Evolutionary conservation across 2,888 invertebrate species (phyloP).

Genomic region (Cephus runcator): DNA sequence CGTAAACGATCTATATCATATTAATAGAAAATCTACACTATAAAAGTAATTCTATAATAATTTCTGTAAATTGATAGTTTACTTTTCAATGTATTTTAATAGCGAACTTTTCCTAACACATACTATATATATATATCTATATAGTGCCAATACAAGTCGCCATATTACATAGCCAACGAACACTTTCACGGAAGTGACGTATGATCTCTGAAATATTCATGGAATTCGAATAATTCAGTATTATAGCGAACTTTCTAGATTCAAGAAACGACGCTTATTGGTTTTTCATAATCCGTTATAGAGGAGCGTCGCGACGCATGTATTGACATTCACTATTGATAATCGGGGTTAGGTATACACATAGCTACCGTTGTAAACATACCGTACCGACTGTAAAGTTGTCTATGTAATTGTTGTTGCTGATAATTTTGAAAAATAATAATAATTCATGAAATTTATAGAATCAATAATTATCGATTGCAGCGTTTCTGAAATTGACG

Average conservation of each 20-base stretch:
- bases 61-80: neutral
- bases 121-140: neutral
- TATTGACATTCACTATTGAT: neutral
- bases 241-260: conserved; percentile 52
- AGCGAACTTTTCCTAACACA: neutral
- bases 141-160: neutral
- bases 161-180: conserved; percentile 7
- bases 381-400: neutral
- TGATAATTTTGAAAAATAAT: neutral
- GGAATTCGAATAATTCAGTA: conserved; percentile 50
- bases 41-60: neutral
- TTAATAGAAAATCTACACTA: too few relatives aligned
- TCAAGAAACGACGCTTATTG: conserved; percentile 27
- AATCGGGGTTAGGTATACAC: neutral
- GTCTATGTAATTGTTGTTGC: neutral
- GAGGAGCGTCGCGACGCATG: neutral
- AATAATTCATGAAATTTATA: neutral
- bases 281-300: conserved; percentile 40
- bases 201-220: conserved; percentile 42
- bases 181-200: conserved; percentile 54
- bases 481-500: conserved; percentile 27
- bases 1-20: neutral
- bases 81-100: neutral
- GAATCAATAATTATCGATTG: neutral
- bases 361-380: neutral